Base-by-base conservation (phyloP, 2,888 invertebrate genomes). In the Agriopis leucophaearia region DNA sequence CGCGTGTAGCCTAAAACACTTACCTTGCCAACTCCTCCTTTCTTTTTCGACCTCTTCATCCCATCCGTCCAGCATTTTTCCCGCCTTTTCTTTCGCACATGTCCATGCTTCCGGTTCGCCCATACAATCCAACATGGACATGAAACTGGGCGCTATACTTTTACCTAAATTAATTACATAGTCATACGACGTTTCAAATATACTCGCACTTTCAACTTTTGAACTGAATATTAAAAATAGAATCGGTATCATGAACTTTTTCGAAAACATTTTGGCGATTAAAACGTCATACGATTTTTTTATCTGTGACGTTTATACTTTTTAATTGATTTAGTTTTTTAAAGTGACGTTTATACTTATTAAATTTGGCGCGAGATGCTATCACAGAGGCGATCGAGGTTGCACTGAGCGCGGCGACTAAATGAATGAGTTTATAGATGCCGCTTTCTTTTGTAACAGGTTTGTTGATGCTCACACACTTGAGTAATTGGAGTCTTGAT, bases 11-110 rank as follows among this genome's bases (percentile, higher is more conserved):
- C 36, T 48, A 44, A 58, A 50, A 16, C 15, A 40, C 80, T 78
- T 78, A 94, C 94, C 91, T 85, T 88, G 89, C 94, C 94, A 94
- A 55, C 76, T 81, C 58, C 81, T 80, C 66, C 91, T 76, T 40
- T 94, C 90, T 15, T 86, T 83, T 0, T 91, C 78, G 4, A 94
- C 86, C 7, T 90, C 85, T 15, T 85, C 81, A 1, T 87, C 86
- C 90, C 90, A 94, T 0, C 78, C 77, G 65, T 92, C 92, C 74
- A 95, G 82, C 51, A 95, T 86, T 59, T 92, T 94, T 50, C 92
- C 94, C 4, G 95, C 94, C 72, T 94, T 94, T 69, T 94, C 89
- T 45, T 90, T 90, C 5, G 95, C 94, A 88, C 95, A 95, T 9
- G 81, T 80, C 95, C 95, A 95, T 9, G 94, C 90, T 44, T 95